These are phyloP conservation scores for Bos javanicus DNA, from an alignment of 2,113 vertebrate genomes.

Conservation along the genomic window DNA sequence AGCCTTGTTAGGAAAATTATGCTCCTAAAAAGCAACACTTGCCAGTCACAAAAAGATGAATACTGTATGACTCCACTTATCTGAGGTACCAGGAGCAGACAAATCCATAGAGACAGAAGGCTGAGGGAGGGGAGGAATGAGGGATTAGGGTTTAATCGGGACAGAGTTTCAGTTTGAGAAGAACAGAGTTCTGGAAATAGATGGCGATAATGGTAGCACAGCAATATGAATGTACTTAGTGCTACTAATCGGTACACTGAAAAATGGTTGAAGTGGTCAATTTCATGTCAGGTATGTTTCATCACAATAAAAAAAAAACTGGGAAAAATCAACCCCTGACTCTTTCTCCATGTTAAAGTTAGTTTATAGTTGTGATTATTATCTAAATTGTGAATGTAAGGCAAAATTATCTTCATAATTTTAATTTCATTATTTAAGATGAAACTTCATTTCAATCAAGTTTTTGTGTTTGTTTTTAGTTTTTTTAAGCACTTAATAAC, in stretches of 20 bases:
- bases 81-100: no score
- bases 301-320: background rate
- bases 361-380: background rate
- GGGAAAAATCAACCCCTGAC: background rate
- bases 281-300: background rate
- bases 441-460: background rate
- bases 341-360: background rate
- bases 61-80: background rate
- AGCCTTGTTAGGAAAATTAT: background rate
- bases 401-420: background rate
- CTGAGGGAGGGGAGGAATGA: background rate
- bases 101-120: background rate
- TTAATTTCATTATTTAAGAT: background rate
- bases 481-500: background rate
- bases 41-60: background rate
- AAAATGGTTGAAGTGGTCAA: background rate
- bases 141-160: background rate
- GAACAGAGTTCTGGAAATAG: background rate
- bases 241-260: background rate
- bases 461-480: background rate
- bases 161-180: background rate
- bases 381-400: background rate
- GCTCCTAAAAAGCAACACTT: background rate
- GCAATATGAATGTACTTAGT: accelerated
- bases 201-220: accelerated